phyloP scores from a whole-genome alignment of 2,797 vertebrate genomes.

The Lindbergichthys nudifrons region DNA sequence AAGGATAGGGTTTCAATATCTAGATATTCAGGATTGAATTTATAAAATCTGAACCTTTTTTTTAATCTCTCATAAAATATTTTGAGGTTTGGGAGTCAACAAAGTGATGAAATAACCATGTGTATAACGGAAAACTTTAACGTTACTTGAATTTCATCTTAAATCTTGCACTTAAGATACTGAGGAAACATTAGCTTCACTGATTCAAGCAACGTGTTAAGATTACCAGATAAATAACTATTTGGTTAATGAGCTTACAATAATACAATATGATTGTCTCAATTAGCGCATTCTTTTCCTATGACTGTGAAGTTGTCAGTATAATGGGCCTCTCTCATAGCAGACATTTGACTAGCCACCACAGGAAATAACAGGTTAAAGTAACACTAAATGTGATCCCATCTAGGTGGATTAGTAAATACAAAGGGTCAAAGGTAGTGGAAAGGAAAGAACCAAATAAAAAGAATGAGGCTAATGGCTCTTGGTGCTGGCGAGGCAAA shows the following conservation, averaged over 20 bases:
- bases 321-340: background rate
- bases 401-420: constrained; percentile 16
- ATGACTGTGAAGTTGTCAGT: background rate
- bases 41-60: background rate
- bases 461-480: background rate
- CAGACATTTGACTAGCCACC: background rate
- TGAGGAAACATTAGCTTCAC: background rate
- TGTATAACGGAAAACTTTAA: background rate
- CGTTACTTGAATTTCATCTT: background rate
- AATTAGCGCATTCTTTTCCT: background rate
- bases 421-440: background rate
- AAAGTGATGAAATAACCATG: background rate
- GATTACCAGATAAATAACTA: background rate
- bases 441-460: constrained; percentile 1
- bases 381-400: constrained; percentile 5
- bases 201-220: background rate
- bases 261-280: background rate
- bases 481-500: too few relatives aligned
- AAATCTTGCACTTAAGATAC: background rate
- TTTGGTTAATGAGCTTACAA: background rate
- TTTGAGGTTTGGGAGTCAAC: background rate
- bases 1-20: background rate
- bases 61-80: background rate
- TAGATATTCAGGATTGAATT: background rate
- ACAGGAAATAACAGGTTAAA: constrained; percentile 13